Evolutionary conservation across 2,797 vertebrate genomes (phyloP).

Genomic region (Potorous gilbertii): DNA sequence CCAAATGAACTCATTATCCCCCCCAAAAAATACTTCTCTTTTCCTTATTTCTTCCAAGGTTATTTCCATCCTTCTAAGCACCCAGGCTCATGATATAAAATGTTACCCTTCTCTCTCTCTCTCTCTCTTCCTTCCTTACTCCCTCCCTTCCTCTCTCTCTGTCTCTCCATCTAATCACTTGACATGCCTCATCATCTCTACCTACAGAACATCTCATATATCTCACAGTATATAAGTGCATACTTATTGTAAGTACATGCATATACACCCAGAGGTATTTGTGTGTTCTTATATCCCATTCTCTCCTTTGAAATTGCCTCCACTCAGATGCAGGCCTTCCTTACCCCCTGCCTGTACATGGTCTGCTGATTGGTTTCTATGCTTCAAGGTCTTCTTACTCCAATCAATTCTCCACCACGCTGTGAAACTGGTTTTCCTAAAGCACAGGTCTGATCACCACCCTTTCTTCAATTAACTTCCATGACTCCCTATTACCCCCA

Average conservation of each 20-base stretch:
- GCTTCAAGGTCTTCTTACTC: not conserved
- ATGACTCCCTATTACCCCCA: not conserved
- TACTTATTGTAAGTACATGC: too few species aligned
- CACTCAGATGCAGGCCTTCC: not conserved
- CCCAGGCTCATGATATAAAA: accelerated
- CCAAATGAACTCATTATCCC: not conserved
- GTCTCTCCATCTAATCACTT: not conserved
- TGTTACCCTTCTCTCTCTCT: too few species aligned
- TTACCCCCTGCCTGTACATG: not conserved
- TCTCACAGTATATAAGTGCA: too few species aligned
- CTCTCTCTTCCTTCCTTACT: accelerated
- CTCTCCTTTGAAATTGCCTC: not conserved
- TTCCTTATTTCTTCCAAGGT: not conserved
- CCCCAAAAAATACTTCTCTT: not conserved
- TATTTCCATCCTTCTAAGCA: not conserved
- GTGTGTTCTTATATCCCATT: not conserved
- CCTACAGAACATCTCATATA: not conserved
- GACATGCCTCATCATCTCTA: not conserved
- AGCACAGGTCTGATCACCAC: not conserved
- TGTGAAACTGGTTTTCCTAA: not conserved
- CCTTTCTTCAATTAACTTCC: not conserved
- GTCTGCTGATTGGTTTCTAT: not conserved
- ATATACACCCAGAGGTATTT: not conserved
- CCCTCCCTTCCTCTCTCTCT: too few species aligned
- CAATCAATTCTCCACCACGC: not conserved